These are phyloP conservation scores for Ashinkailepas kermadecensis DNA, from an alignment of 2,888 invertebrate genomes.

Conservation along the genomic window DNA sequence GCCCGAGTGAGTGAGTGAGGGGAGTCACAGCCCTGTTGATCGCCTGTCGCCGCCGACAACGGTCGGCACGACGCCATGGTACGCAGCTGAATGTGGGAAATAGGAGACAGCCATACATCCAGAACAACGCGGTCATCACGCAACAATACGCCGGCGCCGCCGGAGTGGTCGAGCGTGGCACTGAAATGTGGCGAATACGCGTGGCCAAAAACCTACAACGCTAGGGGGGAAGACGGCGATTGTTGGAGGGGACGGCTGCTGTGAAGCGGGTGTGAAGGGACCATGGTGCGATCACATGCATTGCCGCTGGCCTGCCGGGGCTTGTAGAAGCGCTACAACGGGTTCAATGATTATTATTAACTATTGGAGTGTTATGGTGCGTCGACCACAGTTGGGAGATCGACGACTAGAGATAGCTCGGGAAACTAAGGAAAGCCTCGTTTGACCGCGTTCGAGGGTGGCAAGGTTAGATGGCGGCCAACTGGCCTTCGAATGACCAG, in stretches of 20 bases:
- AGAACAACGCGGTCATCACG: background rate
- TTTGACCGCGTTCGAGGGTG: too few relatives aligned
- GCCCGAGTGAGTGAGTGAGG: background rate
- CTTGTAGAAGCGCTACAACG: too few relatives aligned
- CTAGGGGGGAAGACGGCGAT: conserved; percentile 16
- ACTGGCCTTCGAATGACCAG: background rate
- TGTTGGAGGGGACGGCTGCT: background rate
- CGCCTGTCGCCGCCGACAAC: background rate
- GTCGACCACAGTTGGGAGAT: too few relatives aligned
- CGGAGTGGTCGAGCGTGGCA: background rate
- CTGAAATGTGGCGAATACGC: background rate
- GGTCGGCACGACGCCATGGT: background rate
- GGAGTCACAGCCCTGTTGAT: background rate
- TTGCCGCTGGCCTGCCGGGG: too few relatives aligned
- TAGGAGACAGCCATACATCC: background rate
- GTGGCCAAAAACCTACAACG: conserved; percentile 10
- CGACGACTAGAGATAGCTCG: background rate
- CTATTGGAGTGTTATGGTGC: too few relatives aligned
- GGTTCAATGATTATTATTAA: too few relatives aligned
- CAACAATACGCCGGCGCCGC: background rate
- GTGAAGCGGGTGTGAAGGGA: too few relatives aligned
- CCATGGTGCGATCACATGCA: too few relatives aligned
- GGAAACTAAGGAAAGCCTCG: background rate
- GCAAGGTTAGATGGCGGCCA: too few relatives aligned
- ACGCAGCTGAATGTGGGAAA: background rate